Percentiles rank a stretch among this genome's conserved stretches.
Conservation (phyloP, 1,140 invertebrate genomes). For the Pogonomyrmex californicus region DNA sequence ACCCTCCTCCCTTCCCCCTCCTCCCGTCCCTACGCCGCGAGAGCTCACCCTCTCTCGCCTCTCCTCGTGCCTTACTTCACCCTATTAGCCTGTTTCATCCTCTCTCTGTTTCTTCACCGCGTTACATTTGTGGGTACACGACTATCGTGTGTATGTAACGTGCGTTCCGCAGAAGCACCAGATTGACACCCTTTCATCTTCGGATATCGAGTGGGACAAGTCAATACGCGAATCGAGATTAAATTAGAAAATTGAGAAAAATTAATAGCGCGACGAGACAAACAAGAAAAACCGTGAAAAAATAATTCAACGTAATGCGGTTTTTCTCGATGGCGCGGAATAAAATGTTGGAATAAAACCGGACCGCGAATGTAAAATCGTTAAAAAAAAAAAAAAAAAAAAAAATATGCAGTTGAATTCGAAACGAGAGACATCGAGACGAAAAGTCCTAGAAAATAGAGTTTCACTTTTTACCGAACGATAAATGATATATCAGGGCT, state of each 20-base stretch:
- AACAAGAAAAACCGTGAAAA: background rate
- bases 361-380: background rate
- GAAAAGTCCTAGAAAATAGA: background rate
- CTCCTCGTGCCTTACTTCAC: background rate
- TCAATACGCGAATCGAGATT: background rate
- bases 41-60: background rate
- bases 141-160: background rate
- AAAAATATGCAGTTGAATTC: background rate
- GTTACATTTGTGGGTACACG: background rate
- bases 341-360: constrained; percentile 21
- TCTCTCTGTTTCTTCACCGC: constrained; percentile 2
- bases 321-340: background rate
- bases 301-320: background rate
- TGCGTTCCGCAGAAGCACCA: background rate
- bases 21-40: background rate
- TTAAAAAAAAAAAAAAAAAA: background rate
- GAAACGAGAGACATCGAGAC: too few relatives aligned
- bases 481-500: background rate
- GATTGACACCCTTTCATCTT: constrained; percentile 30
- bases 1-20: background rate
- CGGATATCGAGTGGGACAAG: background rate
- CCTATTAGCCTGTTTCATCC: constrained; percentile 54
- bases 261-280: background rate
- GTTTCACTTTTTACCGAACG: background rate
- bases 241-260: background rate